phyloP scores from a whole-genome alignment of 1,140 invertebrate species.

The Atta cephalotes region DNA sequence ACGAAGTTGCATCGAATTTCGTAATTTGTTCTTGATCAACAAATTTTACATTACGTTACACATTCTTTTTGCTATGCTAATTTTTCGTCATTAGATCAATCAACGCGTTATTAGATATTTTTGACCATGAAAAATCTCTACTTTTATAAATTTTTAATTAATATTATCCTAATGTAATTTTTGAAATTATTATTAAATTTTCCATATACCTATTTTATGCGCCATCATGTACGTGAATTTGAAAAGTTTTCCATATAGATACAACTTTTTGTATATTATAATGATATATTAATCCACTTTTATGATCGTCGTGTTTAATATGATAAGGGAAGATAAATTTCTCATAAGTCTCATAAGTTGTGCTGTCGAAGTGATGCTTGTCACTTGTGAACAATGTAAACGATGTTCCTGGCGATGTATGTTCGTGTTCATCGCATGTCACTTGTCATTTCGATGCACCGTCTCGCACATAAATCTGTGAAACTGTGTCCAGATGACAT shows the following conservation, averaged over 20 bases:
- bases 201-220: neutral
- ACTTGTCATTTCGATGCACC: slow-evolving; percentile 34
- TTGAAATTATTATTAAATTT: slow-evolving; percentile 1
- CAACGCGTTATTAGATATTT: neutral
- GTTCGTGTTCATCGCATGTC: slow-evolving; percentile 40
- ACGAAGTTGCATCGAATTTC: slow-evolving; percentile 13
- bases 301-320: neutral
- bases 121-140: neutral
- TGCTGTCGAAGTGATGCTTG: slow-evolving; percentile 34
- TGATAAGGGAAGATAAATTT: slow-evolving; percentile 29
- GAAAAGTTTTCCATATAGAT: neutral
- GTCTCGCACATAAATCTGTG: slow-evolving; percentile 49
- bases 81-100: neutral
- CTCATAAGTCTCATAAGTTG: slow-evolving; percentile 28
- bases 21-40: slow-evolving; percentile 4
- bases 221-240: too few relatives aligned
- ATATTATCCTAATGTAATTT: slow-evolving; percentile 1
- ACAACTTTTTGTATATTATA: neutral
- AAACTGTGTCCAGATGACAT: slow-evolving; percentile 36
- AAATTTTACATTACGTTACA: slow-evolving; percentile 59
- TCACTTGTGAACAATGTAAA: slow-evolving; percentile 46
- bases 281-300: neutral
- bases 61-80: slow-evolving; percentile 9
- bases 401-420: slow-evolving; percentile 35
- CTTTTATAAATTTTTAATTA: too few relatives aligned